Conservation (phyloP, 2,888 invertebrate species). For the Drosophila pegasa region DNA sequence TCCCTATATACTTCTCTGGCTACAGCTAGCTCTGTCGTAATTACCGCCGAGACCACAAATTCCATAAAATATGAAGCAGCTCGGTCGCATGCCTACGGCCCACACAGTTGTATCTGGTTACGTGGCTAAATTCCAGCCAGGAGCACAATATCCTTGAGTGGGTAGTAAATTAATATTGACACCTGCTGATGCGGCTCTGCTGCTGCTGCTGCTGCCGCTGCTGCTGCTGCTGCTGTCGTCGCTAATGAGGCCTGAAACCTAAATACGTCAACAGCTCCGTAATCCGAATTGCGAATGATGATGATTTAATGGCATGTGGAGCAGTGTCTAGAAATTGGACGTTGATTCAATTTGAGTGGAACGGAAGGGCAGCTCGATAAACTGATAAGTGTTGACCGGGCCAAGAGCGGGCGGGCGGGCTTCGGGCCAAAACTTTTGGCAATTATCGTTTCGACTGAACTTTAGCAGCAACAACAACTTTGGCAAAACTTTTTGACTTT, state of each 20-base stretch:
- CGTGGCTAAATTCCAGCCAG: slow-evolving; percentile 16
- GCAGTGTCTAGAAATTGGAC: slow-evolving; percentile 12
- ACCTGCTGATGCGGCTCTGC: slow-evolving; percentile 64
- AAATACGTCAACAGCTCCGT: slow-evolving; percentile 63
- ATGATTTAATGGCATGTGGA: slow-evolving; percentile 51
- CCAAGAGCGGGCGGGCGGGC: neutral
- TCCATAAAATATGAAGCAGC: slow-evolving; percentile 50
- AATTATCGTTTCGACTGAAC: slow-evolving; percentile 40
- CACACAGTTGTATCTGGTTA: slow-evolving; percentile 4
- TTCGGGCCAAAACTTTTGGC: slow-evolving; percentile 32
- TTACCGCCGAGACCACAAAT: slow-evolving; percentile 40
- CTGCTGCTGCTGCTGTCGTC: slow-evolving; percentile 16
- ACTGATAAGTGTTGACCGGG: slow-evolving; percentile 32
- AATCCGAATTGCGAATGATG: slow-evolving; percentile 44
- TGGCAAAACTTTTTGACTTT: slow-evolving; percentile 67
- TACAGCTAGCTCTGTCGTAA: slow-evolving; percentile 9
- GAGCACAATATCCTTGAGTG: slow-evolving; percentile 38
- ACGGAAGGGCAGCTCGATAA: slow-evolving; percentile 30
- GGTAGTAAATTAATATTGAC: slow-evolving; percentile 77
- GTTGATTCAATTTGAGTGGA: slow-evolving; percentile 28
- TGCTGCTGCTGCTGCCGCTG: neutral
- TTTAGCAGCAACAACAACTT: slow-evolving; percentile 18
- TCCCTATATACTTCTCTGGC: neutral
- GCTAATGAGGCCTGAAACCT: slow-evolving; percentile 72
- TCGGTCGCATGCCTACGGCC: slow-evolving; percentile 12